Base-by-base conservation (phyloP, 2,888 invertebrate species). In the Atethmia centrago region DNA sequence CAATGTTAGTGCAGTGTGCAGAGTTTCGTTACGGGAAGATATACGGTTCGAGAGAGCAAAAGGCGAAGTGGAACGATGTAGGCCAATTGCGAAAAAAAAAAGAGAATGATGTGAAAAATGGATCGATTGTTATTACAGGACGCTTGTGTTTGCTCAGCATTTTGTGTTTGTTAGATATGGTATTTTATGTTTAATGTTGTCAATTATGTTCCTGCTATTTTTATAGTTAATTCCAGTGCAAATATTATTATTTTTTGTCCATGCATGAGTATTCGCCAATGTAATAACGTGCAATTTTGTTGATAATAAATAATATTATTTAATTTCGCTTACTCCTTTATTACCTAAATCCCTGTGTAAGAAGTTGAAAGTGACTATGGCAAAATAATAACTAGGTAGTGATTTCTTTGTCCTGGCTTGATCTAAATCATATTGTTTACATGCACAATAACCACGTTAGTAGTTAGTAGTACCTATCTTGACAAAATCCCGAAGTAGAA, bases 1-100 rank as follows among this genome's bases (percentile, higher is more conserved):
- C 94, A 88, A 90, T 97, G 66, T 96, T 93, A 80, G 94, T 92
- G 87, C 97, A 90, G 85, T 97, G 94, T 92, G 97, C 94, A 59
- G 97, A 91, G 90, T 96, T 87, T 87, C 94, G 95, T 16, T 94
- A 95, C 55, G 97, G 97, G 1, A 97, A 95, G 90, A 76, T 93
- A 25, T 90, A 90, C 14, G 94, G 94, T 2, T 95, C 96, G 0
- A 93, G 91, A 55, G 90, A 92, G 80, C 87, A 87, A 36, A 93
- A 89, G 72, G 95, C 93, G 0, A 85, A 85, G 2, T 95, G 95
- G 95, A 91, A 87, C 53, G 90, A 90, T 67, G 56, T 73, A 12
- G 70, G 64, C 0, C 75, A 83, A 45, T 61, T 83, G n/a, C 74
- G 67, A 16, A 84, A 85, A 16, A 71, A 71, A 58, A 89, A 90